Conservation (phyloP, 1,140 invertebrate genomes). For the Planococcus citri region DNA sequence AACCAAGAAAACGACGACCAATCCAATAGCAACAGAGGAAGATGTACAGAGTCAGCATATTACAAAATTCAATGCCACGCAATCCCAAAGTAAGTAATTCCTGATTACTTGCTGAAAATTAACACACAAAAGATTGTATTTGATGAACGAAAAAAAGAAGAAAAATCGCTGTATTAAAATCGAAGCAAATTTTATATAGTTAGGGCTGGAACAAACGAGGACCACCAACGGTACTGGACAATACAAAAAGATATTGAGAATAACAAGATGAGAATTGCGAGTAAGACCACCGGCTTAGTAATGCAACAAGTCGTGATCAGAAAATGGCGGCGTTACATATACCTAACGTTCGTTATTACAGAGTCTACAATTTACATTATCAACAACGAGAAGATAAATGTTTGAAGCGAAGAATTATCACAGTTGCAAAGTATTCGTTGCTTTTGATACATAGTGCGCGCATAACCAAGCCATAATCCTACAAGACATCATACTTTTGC, state of each 20-base stretch:
- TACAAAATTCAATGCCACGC: no score
- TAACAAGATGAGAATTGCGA: conserved; percentile 19
- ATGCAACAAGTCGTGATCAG: conserved; percentile 8
- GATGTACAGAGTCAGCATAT: no score
- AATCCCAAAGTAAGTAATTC: not conserved
- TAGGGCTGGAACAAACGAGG: conserved; percentile 11
- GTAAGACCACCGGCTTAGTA: conserved; percentile 13
- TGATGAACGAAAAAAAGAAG: not conserved
- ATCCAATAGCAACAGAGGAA: no score
- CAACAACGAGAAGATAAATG: conserved; percentile 14
- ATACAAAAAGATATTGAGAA: conserved; percentile 14
- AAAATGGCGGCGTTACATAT: conserved; percentile 18
- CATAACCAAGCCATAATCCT: not conserved
- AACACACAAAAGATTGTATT: not conserved
- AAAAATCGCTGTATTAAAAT: conserved; percentile 2
- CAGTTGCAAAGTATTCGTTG: conserved; percentile 9
- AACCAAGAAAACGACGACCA: no score
- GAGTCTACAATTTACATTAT: conserved; percentile 20
- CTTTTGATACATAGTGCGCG: conserved; percentile 6
- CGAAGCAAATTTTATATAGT: conserved; percentile 14
- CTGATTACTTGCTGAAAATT: not conserved
- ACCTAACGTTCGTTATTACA: conserved; percentile 15
- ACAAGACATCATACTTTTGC: conserved; percentile 6
- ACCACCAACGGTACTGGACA: conserved; percentile 16
- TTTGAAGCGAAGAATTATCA: conserved; percentile 14